Evolutionary conservation across 2,113 vertebrate genomes (phyloP).

Genomic region (Salvelinus fontinalis): DNA sequence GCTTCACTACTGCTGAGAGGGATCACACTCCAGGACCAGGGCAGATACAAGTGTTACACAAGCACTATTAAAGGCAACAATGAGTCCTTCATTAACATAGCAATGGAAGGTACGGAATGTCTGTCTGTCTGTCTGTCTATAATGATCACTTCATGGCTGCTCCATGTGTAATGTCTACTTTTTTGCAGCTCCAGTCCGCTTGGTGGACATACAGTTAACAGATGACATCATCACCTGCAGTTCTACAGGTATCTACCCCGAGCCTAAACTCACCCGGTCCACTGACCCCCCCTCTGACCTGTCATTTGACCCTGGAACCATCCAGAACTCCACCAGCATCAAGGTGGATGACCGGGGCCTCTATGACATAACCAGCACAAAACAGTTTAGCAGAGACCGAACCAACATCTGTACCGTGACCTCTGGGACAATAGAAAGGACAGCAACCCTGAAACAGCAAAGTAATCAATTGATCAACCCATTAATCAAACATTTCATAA

Average conservation of each 20-base stretch:
- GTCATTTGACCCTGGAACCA: no score
- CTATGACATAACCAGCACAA: slow-evolving; percentile 70
- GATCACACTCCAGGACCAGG: slow-evolving; percentile 61
- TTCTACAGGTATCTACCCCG: slow-evolving; percentile 58
- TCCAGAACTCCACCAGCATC: slow-evolving; percentile 37
- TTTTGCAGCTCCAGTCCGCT: slow-evolving; percentile 49
- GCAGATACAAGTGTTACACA: slow-evolving; percentile 74
- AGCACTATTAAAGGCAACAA: slow-evolving; percentile 26
- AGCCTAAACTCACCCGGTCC: slow-evolving; percentile 60
- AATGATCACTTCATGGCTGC: neutral
- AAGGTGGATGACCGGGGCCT: slow-evolving; percentile 51
- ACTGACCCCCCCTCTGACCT: slow-evolving; percentile 10
- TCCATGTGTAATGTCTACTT: neutral
- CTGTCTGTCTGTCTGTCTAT: neutral
- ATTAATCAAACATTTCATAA: no score
- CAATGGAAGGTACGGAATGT: slow-evolving; percentile 66
- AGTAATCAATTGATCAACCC: slow-evolving; percentile 3
- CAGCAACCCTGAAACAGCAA: slow-evolving; percentile 19
- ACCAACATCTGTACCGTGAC: slow-evolving; percentile 67
- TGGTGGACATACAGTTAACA: slow-evolving; percentile 35
- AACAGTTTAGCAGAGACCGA: slow-evolving; percentile 39
- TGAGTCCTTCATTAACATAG: slow-evolving; percentile 58
- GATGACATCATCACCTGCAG: slow-evolving; percentile 51
- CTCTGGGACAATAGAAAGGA: slow-evolving; percentile 10
- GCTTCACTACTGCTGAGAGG: slow-evolving; percentile 72